These are phyloP conservation scores for Calliopsis andreniformis DNA, from an alignment of 1,140 invertebrate species.

Conservation along the genomic window DNA sequence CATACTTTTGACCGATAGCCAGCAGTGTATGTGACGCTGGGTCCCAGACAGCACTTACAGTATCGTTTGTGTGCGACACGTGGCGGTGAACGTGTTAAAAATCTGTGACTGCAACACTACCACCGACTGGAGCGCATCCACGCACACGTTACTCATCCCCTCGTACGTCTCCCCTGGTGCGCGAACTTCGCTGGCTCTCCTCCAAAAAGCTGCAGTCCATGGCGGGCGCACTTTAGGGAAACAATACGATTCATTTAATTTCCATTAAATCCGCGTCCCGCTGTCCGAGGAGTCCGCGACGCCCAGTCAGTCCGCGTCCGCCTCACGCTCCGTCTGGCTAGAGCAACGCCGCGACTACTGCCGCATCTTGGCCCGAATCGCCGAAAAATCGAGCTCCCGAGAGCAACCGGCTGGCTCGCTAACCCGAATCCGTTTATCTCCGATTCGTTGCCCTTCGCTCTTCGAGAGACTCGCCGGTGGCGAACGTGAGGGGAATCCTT, in stretches of 20 bases:
- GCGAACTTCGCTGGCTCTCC: conserved; percentile 27
- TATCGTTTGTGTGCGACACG: not conserved
- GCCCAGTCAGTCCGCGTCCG: not conserved
- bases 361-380: not conserved
- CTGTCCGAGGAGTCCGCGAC: not conserved
- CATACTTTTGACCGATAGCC: too few relatives aligned
- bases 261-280: conserved; percentile 58
- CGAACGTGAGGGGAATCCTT: too few relatives aligned
- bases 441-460: too few relatives aligned
- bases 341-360: conserved; percentile 21
- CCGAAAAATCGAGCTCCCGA: conserved; percentile 8
- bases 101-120: not conserved
- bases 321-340: conserved; percentile 23
- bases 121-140: not conserved
- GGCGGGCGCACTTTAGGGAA: conserved; percentile 24
- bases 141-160: not conserved
- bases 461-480: too few relatives aligned
- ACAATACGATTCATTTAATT: conserved; percentile 69
- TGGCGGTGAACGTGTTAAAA: too few relatives aligned
- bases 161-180: conserved; percentile 7
- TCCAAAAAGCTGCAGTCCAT: conserved; percentile 33
- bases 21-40: too few relatives aligned
- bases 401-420: not conserved
- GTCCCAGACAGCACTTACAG: too few relatives aligned
- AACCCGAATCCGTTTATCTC: too few relatives aligned